Evolutionary conservation across 2,888 invertebrate genomes (phyloP).

Genomic region (Molorchus minor): DNA sequence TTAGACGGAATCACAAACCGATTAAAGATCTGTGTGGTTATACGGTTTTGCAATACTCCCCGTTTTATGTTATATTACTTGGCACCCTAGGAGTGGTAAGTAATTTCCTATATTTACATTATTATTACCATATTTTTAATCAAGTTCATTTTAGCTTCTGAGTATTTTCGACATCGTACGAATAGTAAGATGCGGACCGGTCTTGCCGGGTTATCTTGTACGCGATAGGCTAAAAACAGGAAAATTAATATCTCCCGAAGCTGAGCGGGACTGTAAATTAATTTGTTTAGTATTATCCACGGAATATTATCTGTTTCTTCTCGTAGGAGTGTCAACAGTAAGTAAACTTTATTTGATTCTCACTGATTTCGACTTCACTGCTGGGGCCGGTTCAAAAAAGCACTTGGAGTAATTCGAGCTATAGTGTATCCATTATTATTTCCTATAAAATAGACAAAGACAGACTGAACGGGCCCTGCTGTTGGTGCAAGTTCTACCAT

Average conservation of each 20-base stretch:
- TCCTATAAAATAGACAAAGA: too few species aligned
- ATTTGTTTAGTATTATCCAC: constrained; percentile 57
- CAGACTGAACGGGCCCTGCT: too few species aligned
- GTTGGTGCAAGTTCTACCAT: too few species aligned
- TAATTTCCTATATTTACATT: constrained; percentile 22
- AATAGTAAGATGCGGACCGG: constrained; percentile 55
- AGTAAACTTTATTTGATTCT: constrained; percentile 35
- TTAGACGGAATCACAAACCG: constrained; percentile 46
- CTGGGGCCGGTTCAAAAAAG: too few species aligned
- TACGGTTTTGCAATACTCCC: constrained; percentile 50
- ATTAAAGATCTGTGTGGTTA: constrained; percentile 50
- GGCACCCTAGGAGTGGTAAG: constrained; percentile 58
- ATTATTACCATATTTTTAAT: neutral
- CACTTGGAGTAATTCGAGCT: too few species aligned
- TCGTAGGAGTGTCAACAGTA: constrained; percentile 56
- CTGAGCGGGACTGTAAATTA: constrained; percentile 58
- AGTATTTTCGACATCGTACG: constrained; percentile 56
- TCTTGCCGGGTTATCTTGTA: constrained; percentile 53
- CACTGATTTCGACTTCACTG: too few species aligned
- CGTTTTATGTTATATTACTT: constrained; percentile 53
- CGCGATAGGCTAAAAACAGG: constrained; percentile 50
- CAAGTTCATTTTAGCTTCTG: constrained; percentile 47
- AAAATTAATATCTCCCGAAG: constrained; percentile 51
- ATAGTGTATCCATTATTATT: too few species aligned
- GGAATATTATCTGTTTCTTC: constrained; percentile 56